These are phyloP conservation scores for Oncorhynchus tshawytscha DNA, from an alignment of 2,113 vertebrate species.

Conservation along the genomic window DNA sequence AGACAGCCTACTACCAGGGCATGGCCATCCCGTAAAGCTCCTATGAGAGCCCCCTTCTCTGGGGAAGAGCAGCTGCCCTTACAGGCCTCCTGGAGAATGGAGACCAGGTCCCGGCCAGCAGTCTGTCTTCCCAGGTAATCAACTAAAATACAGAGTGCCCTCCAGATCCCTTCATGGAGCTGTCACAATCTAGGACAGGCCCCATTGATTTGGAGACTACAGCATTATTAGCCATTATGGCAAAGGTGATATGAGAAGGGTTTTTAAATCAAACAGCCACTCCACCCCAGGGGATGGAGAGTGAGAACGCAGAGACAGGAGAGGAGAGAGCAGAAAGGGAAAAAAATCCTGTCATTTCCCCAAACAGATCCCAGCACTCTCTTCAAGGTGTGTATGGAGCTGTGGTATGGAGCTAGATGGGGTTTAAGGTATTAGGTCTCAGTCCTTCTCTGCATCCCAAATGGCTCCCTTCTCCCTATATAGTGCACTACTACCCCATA, in stretches of 20 bases:
- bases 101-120: slow-evolving; percentile 68
- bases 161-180: slow-evolving; percentile 77
- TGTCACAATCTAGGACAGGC: slow-evolving; percentile 73
- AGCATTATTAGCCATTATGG: slow-evolving; percentile 73
- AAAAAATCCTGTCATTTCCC: not conserved
- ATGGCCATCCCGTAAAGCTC: slow-evolving; percentile 45
- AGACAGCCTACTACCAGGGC: slow-evolving; percentile 58
- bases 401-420: not conserved
- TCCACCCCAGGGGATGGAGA: slow-evolving; percentile 54
- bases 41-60: slow-evolving; percentile 24
- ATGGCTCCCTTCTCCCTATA: too few relatives aligned
- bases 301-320: slow-evolving; percentile 37
- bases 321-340: not conserved
- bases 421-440: not conserved
- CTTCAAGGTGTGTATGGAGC: slow-evolving; percentile 17
- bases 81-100: slow-evolving; percentile 51
- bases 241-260: slow-evolving; percentile 72
- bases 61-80: not conserved
- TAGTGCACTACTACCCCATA: too few relatives aligned
- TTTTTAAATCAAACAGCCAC: slow-evolving; percentile 68
- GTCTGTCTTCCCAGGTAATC: slow-evolving; percentile 73
- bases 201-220: slow-evolving; percentile 77
- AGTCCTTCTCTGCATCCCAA: not conserved
- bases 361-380: not conserved
- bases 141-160: slow-evolving; percentile 69